These are phyloP conservation scores for Monochamus alternatus DNA, from an alignment of 2,888 invertebrate species.

Conservation along the genomic window DNA sequence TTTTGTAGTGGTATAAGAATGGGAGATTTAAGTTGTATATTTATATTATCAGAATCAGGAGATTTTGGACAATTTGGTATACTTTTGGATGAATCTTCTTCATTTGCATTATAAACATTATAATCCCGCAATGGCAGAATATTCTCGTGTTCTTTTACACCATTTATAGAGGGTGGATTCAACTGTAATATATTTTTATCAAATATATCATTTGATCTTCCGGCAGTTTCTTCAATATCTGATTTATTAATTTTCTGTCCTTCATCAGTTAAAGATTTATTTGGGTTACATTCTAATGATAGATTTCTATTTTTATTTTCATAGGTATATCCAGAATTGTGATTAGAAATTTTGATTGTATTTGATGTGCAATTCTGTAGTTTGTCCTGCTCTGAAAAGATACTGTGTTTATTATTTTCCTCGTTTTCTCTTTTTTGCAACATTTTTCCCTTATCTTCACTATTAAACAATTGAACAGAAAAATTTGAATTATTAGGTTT, in stretches of 20 bases:
- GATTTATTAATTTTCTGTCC: too few relatives aligned
- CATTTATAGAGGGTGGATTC: not conserved
- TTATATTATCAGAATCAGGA: not conserved
- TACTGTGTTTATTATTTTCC: not conserved
- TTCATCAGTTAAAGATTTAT: too few relatives aligned
- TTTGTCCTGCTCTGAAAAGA: not conserved
- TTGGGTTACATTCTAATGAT: too few relatives aligned
- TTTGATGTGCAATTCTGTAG: not conserved
- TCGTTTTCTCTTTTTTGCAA: not conserved
- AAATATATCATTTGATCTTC: not conserved
- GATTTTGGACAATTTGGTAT: conserved; percentile 21
- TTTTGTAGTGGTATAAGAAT: conserved; percentile 25
- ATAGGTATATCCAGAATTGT: not conserved
- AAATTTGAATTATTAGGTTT: not conserved
- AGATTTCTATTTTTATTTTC: not conserved
- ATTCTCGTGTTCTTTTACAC: not conserved
- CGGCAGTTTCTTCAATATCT: too few relatives aligned
- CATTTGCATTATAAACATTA: not conserved
- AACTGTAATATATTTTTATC: not conserved
- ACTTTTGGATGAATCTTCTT: not conserved
- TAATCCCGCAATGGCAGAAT: not conserved
- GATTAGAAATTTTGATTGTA: not conserved
- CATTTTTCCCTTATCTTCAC: not conserved
- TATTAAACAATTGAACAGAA: not conserved
- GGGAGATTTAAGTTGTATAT: not conserved